Base-by-base conservation (phyloP, 2,113 vertebrate genomes). In the Silurus glanis region DNA sequence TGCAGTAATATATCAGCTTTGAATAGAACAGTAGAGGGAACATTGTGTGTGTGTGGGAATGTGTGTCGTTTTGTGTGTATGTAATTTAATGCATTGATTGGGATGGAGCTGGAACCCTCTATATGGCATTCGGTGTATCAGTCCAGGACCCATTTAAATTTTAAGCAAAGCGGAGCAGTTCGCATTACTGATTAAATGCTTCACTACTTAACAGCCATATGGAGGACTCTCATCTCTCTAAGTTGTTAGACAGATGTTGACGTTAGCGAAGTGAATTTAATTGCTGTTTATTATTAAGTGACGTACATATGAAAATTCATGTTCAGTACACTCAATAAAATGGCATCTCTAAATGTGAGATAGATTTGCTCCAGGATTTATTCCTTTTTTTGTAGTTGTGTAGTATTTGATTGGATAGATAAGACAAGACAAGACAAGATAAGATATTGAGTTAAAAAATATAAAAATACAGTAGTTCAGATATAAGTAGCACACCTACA, bases 211-310 rank as follows among this genome's bases (percentile, higher is more conserved):
- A 3, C 19, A 83, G 55, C 71, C 62, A 37, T 86, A 71, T 47
- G 59, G 80, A 88, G 45, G 67, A 71, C 72, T 56, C 72, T 83
- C 37, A 79, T 85, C 76, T 67, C 51, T 85, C 23, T 47, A 51
- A 47, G 79, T 23, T n/a, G 74, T 55, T 55, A 78, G 56, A 88
- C 84, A 88, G 84, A 83, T 88, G 80, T 83, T 72, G 84, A 64
- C 51, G 49, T 45, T 83, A 66, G 23, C 21, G 61, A 79, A 83
- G 84, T 62, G 64, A 61, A 37, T 45, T 59, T 37, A 80, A 80
- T 80, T 80, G 55, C 55, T 9, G 58, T 80, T 59, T 17, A 80
- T 79, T 58, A 79, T 37, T 58, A 28, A 58, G 55, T 17, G n/a
- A 58, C 28, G 47, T 21, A 61, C 56, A 61, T 80, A 37, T 71